Evolutionary conservation across 2,797 vertebrate genomes (phyloP).

Genomic region (Rhinophrynus dorsalis): DNA sequence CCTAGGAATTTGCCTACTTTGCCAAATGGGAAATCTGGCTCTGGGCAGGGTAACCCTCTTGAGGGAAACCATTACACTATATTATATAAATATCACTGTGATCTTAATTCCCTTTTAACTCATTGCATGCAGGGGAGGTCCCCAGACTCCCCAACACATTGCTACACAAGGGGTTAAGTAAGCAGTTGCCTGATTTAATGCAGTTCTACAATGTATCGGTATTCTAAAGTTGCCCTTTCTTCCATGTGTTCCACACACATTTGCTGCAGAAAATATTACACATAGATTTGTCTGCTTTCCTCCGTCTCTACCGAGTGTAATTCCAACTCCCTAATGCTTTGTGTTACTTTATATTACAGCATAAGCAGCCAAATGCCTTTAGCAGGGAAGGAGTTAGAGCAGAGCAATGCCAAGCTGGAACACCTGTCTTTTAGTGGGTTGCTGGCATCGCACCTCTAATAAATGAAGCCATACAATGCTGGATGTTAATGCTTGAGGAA

Average conservation of each 20-base stretch:
- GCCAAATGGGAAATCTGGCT: no score
- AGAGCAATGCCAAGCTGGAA: slow-evolving; percentile 29
- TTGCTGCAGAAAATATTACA: neutral
- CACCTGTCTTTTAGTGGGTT: slow-evolving; percentile 43
- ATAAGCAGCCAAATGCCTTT: slow-evolving; percentile 27
- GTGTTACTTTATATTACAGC: slow-evolving; percentile 6
- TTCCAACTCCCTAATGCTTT: slow-evolving; percentile 8
- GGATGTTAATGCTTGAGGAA: slow-evolving; percentile 31
- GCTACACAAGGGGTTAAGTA: no score
- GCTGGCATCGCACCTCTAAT: slow-evolving; percentile 22
- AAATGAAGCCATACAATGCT: slow-evolving; percentile 9
- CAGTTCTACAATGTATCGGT: no score
- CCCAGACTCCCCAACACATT: no score
- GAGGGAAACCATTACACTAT: no score
- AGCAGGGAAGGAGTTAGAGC: slow-evolving; percentile 10
- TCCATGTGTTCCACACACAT: neutral
- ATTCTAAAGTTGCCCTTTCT: neutral
- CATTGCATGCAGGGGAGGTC: no score
- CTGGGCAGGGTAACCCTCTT: no score
- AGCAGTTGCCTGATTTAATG: no score
- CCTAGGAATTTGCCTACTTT: no score
- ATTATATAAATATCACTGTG: no score
- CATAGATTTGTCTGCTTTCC: neutral
- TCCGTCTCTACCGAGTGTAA: neutral
- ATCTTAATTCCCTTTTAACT: no score